Conservation (phyloP, 37 sponge, comb jelly and placozoan species). For the Ephydatia muelleri region DNA sequence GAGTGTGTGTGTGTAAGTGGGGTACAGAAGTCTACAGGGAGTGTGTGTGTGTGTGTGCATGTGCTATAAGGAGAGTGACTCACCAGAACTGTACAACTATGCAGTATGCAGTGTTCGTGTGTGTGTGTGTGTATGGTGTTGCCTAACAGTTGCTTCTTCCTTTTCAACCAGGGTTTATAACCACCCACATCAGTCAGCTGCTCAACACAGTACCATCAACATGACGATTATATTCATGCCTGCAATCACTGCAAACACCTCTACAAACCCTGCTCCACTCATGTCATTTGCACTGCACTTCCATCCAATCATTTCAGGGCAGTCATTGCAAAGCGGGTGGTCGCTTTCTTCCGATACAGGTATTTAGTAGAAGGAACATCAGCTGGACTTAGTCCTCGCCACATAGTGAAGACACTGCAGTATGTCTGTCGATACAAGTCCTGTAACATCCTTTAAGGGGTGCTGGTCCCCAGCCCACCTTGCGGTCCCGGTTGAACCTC, state of each 20-base stretch:
- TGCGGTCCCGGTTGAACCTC: neutral
- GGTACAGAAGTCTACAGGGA: too few species aligned
- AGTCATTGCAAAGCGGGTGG: neutral
- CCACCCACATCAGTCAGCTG: neutral
- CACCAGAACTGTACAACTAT: too few species aligned
- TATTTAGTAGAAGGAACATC: neutral
- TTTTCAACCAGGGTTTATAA: neutral
- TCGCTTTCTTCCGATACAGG: neutral
- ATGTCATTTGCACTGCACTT: neutral
- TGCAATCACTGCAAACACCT: too few species aligned
- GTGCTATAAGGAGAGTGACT: too few species aligned
- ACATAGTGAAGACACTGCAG: neutral
- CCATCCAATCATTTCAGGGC: neutral
- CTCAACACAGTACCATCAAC: neutral
- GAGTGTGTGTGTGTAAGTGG: neutral
- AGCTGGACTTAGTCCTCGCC: neutral
- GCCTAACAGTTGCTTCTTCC: neutral
- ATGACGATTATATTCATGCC: neutral
- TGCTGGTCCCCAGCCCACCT: neutral
- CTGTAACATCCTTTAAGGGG: neutral
- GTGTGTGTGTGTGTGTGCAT: too few species aligned
- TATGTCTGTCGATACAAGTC: neutral
- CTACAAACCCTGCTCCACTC: too few species aligned
- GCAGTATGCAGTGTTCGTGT: too few species aligned
- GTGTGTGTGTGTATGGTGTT: too few species aligned